Conservation (phyloP, 1,140 invertebrate genomes). For the Formica selysi region DNA sequence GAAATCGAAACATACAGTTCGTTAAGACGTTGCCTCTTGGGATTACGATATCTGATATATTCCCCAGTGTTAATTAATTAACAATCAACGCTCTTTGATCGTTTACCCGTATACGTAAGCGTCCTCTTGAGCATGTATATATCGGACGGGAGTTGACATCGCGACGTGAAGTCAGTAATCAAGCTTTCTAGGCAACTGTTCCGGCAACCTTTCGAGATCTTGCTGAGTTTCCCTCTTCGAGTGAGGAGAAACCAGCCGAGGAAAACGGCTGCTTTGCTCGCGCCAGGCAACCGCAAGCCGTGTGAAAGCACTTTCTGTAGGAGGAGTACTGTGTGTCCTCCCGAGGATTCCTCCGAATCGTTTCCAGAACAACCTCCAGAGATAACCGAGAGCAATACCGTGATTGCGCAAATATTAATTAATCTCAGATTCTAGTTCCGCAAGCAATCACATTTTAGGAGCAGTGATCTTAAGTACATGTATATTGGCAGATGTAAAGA, state of each 20-base stretch:
- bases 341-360: slow-evolving; percentile 54
- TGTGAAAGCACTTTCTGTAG: slow-evolving; percentile 55
- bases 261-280: slow-evolving; percentile 54
- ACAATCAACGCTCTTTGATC: slow-evolving; percentile 57
- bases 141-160: slow-evolving; percentile 29
- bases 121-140: slow-evolving; percentile 46
- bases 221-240: slow-evolving; percentile 51
- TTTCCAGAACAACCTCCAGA: slow-evolving; percentile 54
- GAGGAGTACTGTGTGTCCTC: slow-evolving; percentile 5
- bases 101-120: slow-evolving; percentile 25
- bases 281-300: slow-evolving; percentile 53
- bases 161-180: slow-evolving; percentile 53
- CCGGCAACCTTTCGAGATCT: slow-evolving; percentile 53
- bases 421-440: slow-evolving; percentile 6
- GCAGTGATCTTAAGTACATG: background rate
- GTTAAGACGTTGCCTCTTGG: background rate
- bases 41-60: background rate
- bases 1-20: background rate
- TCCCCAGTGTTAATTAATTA: slow-evolving; percentile 60
- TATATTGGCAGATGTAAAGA: background rate
- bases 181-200: slow-evolving; percentile 32
- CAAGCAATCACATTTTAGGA: slow-evolving; percentile 35
- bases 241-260: slow-evolving; percentile 20
- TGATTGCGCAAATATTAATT: slow-evolving; percentile 68
- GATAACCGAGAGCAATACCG: slow-evolving; percentile 57